Evolutionary conservation across 2,797 vertebrate species (phyloP).

Genomic region (Sebastes aleutianus): DNA sequence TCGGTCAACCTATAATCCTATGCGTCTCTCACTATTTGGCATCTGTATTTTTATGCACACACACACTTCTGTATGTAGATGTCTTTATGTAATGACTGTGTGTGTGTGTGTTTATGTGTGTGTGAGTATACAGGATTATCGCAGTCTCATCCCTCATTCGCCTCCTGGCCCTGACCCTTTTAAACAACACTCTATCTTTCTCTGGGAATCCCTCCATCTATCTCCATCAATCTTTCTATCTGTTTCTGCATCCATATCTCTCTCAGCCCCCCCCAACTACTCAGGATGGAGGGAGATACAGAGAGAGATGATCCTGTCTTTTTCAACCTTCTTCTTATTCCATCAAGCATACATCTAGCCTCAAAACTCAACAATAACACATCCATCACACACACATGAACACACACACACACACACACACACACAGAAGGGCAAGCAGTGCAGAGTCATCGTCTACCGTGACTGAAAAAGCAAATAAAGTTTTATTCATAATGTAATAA

Average conservation of each 20-base stretch:
- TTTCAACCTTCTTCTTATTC: constrained; percentile 75
- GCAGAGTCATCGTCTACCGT: constrained; percentile 53
- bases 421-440: constrained; percentile 22
- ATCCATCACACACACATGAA: constrained; percentile 71
- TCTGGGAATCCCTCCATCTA: constrained; percentile 71
- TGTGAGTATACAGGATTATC: constrained; percentile 60
- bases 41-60: background rate
- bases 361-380: constrained; percentile 79
- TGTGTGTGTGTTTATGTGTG: constrained; percentile 10
- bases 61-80: constrained; percentile 6
- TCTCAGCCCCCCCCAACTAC: constrained; percentile 31
- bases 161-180: constrained; percentile 73
- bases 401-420: background rate
- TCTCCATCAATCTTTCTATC: constrained; percentile 68
- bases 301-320: constrained; percentile 80
- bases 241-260: constrained; percentile 44
- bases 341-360: constrained; percentile 78
- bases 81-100: background rate
- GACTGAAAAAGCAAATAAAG: constrained; percentile 63
- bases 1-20: background rate
- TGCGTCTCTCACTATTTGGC: background rate
- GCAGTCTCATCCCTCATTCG: constrained; percentile 71
- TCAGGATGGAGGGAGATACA: constrained; percentile 48
- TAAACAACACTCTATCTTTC: constrained; percentile 76
- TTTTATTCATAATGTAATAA: constrained; percentile 67